Evolutionary conservation across 2,797 vertebrate genomes (phyloP), one percentile per base, ranked within the genome.

Genomic region (Spinus pinus): DNA sequence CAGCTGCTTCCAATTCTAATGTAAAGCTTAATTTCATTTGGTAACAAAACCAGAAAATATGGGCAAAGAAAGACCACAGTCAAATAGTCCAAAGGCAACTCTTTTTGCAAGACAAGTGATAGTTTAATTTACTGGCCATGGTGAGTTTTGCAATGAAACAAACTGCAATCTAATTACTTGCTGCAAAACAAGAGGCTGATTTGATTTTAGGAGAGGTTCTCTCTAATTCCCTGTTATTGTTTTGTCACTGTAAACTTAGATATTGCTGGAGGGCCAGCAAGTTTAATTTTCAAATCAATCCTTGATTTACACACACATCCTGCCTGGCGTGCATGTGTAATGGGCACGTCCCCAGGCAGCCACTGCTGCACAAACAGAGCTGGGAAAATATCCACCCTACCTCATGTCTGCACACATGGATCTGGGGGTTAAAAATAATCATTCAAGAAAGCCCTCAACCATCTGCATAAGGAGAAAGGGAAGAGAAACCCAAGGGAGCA

Each of bases 121-220:
- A 57, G 90, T 86, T 97, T 96, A 95, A 96, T 96, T 96, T 95
- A 92, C 69, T 93, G 66, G 72, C 88, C 89, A 73, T 7, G 57
- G 84, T 60, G 93, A 91, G 85, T 88, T 93, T 90, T 96, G 75
- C 86, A 88, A 84, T n/a, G 87, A 96, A 94, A 92, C 91, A 93
- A 92, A 92, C 80, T 69, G 35, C 86, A 93, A 95, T 91, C 91
- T 93, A 93, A 96, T 96, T 96, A 95, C 92, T 87, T 67, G 69
- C 92, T 93, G 80, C 94, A 95, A 90, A 96, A 94, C 85, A 89
- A 96, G 93, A 88, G 88, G 87, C 72, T 95, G 73, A 96, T 96
- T 94, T 88, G 90, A 96, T 96, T 97, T 94, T 90, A 84, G 66
- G 70, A 95, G 88, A 94, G 82, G 42, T 37, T 90, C 88, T 84